Conservation (phyloP, 2,888 invertebrate species). For the Catocala nupta region DNA sequence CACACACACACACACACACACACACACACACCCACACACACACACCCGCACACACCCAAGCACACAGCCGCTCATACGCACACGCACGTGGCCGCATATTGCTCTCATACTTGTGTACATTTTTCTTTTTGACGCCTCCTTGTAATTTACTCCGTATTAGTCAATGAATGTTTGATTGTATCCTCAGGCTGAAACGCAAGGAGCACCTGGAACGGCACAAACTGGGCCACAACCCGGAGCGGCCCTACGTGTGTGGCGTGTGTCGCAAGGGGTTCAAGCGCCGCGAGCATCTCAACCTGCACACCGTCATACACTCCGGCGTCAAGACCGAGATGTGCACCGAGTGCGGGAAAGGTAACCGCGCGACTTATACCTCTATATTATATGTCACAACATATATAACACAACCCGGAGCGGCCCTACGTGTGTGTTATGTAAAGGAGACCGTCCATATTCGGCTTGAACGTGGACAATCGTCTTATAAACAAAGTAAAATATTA, state of each 20-base stretch:
- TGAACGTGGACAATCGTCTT: no score
- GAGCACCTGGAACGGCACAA: constrained; percentile 93
- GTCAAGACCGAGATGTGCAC: constrained; percentile 93
- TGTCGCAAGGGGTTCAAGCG: constrained; percentile 94
- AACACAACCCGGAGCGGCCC: constrained; percentile 93
- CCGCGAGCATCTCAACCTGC: constrained; percentile 93
- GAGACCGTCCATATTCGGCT: no score
- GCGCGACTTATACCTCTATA: neutral
- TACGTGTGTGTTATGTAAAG: constrained; percentile 91
- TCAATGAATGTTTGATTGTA: neutral
- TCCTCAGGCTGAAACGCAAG: constrained; percentile 89
- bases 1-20: no score
- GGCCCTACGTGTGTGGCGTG: constrained; percentile 92
- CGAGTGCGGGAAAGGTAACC: constrained; percentile 90
- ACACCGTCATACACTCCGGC: constrained; percentile 94
- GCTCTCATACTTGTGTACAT: no score
- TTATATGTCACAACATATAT: no score
- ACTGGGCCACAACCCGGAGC: constrained; percentile 93
- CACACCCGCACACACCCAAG: no score
- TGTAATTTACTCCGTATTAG: no score
- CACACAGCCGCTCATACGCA: no score
- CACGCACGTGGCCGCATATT: no score
- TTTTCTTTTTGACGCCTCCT: no score
- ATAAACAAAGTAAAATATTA: no score
- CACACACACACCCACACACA: no score